Evolutionary conservation across 2,888 invertebrate species (phyloP).

Genomic region (Hipparchia semele): DNA sequence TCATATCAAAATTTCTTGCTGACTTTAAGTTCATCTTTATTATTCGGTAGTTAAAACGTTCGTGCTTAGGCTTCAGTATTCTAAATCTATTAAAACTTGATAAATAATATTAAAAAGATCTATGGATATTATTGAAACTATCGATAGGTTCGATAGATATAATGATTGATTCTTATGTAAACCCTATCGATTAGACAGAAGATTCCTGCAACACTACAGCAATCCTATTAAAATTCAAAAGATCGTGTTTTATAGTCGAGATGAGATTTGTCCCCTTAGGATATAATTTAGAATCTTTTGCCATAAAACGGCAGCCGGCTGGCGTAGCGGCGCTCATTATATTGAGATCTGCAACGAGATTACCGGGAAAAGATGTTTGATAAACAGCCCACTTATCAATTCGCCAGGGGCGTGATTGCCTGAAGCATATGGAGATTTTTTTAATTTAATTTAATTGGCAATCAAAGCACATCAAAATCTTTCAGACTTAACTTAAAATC

Average conservation of each 20-base stretch:
- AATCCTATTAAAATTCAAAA: constrained; percentile 65
- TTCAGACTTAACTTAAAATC: no score
- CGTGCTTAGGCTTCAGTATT: no score
- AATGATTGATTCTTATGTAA: background rate
- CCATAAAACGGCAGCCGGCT: constrained; percentile 71
- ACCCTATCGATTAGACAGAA: background rate
- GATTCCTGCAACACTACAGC: constrained; percentile 21
- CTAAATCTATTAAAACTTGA: no score
- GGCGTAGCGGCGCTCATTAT: constrained; percentile 59
- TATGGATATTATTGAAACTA: background rate
- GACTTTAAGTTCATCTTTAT: no score
- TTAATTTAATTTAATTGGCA: no score
- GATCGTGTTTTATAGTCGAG: constrained; percentile 60
- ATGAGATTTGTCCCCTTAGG: constrained; percentile 70
- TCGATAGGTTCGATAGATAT: background rate
- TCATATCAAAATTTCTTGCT: no score
- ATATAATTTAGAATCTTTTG: constrained; percentile 68
- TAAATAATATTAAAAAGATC: background rate
- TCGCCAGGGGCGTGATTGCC: constrained; percentile 58
- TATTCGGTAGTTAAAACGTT: no score
- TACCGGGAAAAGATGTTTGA: constrained; percentile 75
- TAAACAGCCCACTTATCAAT: constrained; percentile 76
- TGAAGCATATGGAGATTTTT: constrained; percentile 19
- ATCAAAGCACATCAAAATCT: no score
- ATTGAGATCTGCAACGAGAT: constrained; percentile 65